These are phyloP conservation scores for Hemithea aestivaria DNA, from an alignment of 2,888 invertebrate genomes.

Conservation along the genomic window DNA sequence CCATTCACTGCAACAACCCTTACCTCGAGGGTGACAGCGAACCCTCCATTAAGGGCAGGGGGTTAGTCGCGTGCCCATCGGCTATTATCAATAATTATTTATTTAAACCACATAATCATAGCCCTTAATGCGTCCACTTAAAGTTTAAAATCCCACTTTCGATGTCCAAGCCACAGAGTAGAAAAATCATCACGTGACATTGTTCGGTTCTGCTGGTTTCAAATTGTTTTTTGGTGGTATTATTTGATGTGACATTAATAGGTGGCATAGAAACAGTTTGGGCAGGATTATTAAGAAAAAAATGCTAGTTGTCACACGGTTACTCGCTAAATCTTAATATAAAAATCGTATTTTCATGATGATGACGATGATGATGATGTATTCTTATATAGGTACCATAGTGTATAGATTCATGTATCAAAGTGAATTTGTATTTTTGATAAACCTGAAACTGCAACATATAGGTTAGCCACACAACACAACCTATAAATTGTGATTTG, in stretches of 20 bases:
- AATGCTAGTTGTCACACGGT: no score
- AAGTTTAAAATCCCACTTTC: conserved; percentile 6
- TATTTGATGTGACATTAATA: conserved; percentile 3
- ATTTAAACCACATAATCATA: conserved; percentile 4
- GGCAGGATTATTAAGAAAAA: no score
- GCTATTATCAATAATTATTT: conserved; percentile 32
- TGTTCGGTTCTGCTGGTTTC: not conserved
- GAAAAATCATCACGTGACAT: not conserved
- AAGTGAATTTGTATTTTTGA: no score
- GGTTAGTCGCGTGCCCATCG: conserved; percentile 55
- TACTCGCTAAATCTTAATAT: no score
- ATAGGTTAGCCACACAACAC: no score
- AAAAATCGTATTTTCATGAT: no score
- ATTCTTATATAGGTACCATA: no score
- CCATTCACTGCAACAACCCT: conserved; percentile 37
- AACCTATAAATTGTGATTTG: no score
- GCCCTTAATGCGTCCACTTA: conserved; percentile 16
- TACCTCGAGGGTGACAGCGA: conserved; percentile 51
- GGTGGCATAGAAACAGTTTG: no score
- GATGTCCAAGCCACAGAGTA: conserved; percentile 2
- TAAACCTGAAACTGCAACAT: no score
- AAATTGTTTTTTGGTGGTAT: not conserved
- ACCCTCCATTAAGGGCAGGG: conserved; percentile 54
- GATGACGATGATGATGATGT: no score
- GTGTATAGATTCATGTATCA: no score